Percentiles rank a stretch among this genome's conserved stretches.
phyloP scores from a whole-genome alignment of 2,113 vertebrate genomes.

The Tragelaphus imberbis region DNA sequence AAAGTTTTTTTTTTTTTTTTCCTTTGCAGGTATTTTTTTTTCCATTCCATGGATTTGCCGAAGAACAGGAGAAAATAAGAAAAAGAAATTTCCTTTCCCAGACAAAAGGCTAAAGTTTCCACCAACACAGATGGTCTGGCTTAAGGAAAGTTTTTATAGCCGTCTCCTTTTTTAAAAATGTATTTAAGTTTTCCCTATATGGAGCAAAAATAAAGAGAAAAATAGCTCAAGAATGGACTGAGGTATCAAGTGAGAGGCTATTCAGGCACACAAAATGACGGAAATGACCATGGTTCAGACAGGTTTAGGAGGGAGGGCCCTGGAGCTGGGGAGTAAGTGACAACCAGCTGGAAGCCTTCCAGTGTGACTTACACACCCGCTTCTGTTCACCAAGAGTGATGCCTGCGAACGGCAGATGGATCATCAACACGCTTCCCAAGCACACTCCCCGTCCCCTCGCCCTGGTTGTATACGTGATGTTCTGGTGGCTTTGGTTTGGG shows the following conservation, averaged over 20 bases:
- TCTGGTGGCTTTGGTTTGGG: background rate
- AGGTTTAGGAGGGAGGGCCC: constrained; percentile 5
- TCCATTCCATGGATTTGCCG: constrained; percentile 46
- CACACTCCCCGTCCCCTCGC: accelerated
- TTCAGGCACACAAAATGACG: background rate
- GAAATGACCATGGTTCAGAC: background rate
- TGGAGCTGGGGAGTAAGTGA: background rate
- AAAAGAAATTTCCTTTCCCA: constrained; percentile 56
- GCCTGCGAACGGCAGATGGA: background rate
- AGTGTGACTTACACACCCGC: background rate
- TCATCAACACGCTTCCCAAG: background rate
- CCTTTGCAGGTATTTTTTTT: constrained; percentile 37
- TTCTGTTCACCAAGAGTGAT: background rate
- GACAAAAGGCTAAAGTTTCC: constrained; percentile 74
- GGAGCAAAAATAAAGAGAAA: constrained; percentile 4
- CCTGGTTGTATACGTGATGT: background rate
- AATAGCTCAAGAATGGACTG: background rate
- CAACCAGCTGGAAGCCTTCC: background rate
- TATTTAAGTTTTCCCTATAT: constrained; percentile 66
- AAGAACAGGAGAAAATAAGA: constrained; percentile 64
- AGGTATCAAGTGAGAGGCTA: background rate
- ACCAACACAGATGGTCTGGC: constrained; percentile 75
- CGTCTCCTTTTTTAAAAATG: constrained; percentile 58
- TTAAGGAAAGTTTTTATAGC: constrained; percentile 71
- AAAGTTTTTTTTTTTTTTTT: background rate